Evolutionary conservation across 1,140 invertebrate genomes (phyloP), one percentile per base, ranked within the genome.

Genomic region (Gonioctena quinquepunctata): DNA sequence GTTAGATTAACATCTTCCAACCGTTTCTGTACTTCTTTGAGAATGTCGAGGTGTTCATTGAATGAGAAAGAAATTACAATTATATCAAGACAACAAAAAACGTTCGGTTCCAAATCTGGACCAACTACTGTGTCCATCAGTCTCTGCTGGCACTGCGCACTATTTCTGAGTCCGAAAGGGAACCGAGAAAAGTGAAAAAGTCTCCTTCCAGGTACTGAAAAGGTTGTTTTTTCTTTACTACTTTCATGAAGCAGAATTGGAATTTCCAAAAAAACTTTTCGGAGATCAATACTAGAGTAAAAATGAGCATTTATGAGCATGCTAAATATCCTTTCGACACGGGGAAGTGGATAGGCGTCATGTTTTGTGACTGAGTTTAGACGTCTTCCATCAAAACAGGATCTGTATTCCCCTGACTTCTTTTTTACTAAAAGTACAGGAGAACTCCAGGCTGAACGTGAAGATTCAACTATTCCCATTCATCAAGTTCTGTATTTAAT

Each of bases 141-240:
- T 60, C 25, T 25, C 25, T 23, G 21, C 22, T 60, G 57, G 25
- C 21, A 25, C 25, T 60, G 57, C 19, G 57, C 57, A 25, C 16
- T 19, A 60, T 60, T 60, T 2, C 16, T 26, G 2, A 60, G 25
- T 7, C 57, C 57, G 25, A 60, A 27, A 60, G 57, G 57, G 25
- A 60, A 79, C 1, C 80, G 76, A 3, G 64, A 74, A 64, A 81
- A 83, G 57, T 80, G 69, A 66, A 73, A 84, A 3, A 19, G 4
- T 42, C 28, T n/a, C 28, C 28, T 42, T 11, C 28, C 28, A 42
- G 28, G 28, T 42, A 42, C n/a, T 42, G 72, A 72, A 72, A 86
- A 85, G 1, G 79, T 82, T 0, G 84, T 86, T 57, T 79, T 77
- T 66, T 73, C 73, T 22, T 67, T 64, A 21, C 74, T 74, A 11